Evolutionary conservation across 2,797 vertebrate species (phyloP).

Genomic region (Pseudomugil gertrudae): DNA sequence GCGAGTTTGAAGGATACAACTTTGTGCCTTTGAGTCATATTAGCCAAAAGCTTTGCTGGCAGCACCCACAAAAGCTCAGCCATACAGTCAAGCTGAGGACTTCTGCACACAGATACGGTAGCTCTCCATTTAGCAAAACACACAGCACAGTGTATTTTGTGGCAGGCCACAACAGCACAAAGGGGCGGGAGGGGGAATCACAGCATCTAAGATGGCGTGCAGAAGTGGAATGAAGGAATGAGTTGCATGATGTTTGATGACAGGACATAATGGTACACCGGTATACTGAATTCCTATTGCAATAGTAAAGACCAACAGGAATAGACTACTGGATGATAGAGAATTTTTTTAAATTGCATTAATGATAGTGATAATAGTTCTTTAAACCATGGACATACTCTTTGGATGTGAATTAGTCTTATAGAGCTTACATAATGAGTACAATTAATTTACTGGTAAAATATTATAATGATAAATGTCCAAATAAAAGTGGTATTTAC

Average conservation of each 20-base stretch:
- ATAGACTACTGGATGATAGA: conserved; percentile 21
- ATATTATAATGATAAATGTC: conserved; percentile 21
- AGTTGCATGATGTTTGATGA: conserved; percentile 68
- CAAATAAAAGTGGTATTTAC: conserved; percentile 49
- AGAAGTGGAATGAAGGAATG: conserved; percentile 75
- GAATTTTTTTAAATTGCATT: conserved; percentile 8
- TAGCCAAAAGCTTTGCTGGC: conserved; percentile 57
- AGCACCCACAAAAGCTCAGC: conserved; percentile 78
- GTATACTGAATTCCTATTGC: conserved; percentile 75
- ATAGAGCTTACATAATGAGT: not conserved
- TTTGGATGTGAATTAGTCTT: conserved; percentile 24
- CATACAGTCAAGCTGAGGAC: conserved; percentile 72
- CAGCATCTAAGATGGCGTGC: conserved; percentile 69
- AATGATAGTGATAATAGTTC: conserved; percentile 14
- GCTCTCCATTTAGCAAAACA: conserved; percentile 76
- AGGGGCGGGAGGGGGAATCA: conserved; percentile 26
- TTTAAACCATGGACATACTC: conserved; percentile 9
- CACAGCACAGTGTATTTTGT: conserved; percentile 70
- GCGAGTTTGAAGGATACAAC: conserved; percentile 84
- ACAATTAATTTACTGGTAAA: not conserved
- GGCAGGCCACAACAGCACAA: conserved; percentile 64
- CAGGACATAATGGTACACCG: conserved; percentile 40
- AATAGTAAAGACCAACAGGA: conserved; percentile 28
- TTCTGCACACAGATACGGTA: conserved; percentile 72
- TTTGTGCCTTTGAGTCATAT: conserved; percentile 49